Evolutionary conservation across 2,888 invertebrate genomes (phyloP), one percentile per base, ranked within the genome.

Genomic region (Eumerus sabulonum): DNA sequence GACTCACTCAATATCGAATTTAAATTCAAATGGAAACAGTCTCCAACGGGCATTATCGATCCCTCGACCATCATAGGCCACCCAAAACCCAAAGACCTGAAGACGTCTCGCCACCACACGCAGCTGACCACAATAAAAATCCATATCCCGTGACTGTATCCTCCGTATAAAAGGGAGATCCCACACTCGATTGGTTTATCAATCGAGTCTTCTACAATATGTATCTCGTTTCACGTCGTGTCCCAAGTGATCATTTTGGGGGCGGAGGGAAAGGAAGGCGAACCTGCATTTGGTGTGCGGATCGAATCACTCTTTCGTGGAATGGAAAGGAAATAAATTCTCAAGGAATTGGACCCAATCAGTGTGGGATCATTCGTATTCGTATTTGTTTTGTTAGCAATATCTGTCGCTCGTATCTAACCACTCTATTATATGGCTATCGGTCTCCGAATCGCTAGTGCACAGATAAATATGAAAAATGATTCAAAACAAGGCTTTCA

Each of bases 331-430:
- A 48, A 35, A 79, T 74, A 79, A 79, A 79, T 74, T 74, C 59
- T 68, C 74, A 56, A 51, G 42, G 70, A 79, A 79, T 79, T 74
- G 74, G 68, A 68, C 64, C 53, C 74, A 74, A 79, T 79, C 74
- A 74, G 60, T 70, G 74, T 64, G 60, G 40, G 57, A 19, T 40
- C 12, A 27, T 2, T 27, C 27, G 2, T 27, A 27, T 27, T 27
- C 27, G 27, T 27, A 4, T 7, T 27, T 27, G 2, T 27, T 27
- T 27, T 27, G 9, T 47, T 12, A 3, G 40, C n/a, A 40, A 40
- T 40, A 40, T 40, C 12, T n/a, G 40, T 40, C 40, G n/a, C 40
- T 40, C n/a, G 48, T 50, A 68, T 59, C 59, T 53, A 57, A 79
- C 68, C 40, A 64, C 67, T 74, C 74, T 74, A 74, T 79, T 79